Conservation (phyloP, 35 echinoderm and acorn worm genomes). For the Nesometra sesokonis region DNA sequence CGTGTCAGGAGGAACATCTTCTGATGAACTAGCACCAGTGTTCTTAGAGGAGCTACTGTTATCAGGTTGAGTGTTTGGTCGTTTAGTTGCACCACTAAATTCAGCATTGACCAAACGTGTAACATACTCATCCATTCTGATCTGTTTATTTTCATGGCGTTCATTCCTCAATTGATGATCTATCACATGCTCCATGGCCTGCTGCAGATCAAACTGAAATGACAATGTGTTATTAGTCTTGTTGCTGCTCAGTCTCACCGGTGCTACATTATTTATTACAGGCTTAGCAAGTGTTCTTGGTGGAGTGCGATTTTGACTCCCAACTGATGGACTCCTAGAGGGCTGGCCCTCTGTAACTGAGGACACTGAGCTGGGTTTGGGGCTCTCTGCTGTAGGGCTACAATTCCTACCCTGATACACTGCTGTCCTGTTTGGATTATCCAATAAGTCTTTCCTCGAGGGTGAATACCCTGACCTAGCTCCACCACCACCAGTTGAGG, state of each 20-base stretch:
- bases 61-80: background rate
- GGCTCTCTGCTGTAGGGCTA: background rate
- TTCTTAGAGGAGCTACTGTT: background rate
- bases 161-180: background rate
- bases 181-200: constrained; percentile 7
- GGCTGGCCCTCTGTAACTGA: background rate
- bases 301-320: background rate
- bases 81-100: background rate
- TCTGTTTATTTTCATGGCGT: background rate
- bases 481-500: background rate
- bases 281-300: background rate
- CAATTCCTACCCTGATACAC: background rate
- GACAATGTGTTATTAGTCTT: background rate
- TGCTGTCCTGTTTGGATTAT: background rate
- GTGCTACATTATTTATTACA: background rate
- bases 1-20: background rate
- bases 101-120: background rate
- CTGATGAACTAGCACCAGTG: background rate
- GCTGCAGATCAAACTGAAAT: constrained; percentile 4
- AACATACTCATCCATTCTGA: background rate
- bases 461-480: background rate
- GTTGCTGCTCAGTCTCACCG: background rate
- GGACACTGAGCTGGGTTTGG: background rate
- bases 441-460: background rate
- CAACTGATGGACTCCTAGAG: background rate